A percentile compares a stretch with the other conserved stretches of the same genome.
phyloP scores from a whole-genome alignment of 2,888 invertebrate species.

The Caenorhabditis imperialis region DNA sequence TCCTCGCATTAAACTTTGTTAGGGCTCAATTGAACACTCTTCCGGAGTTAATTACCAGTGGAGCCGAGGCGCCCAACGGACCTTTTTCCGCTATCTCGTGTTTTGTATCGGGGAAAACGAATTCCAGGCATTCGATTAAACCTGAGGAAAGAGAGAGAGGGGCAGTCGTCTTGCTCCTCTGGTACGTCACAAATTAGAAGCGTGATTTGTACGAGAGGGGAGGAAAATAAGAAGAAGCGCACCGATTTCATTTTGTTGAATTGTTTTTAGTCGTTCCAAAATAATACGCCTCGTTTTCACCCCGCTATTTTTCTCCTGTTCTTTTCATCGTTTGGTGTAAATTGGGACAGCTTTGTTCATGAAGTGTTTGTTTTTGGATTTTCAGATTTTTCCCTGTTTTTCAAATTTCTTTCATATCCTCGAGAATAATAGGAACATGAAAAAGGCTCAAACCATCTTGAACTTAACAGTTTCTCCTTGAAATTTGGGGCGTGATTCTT shows the following conservation, averaged over 20 bases:
- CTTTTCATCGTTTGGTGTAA: not conserved
- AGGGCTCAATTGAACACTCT: constrained; percentile 31
- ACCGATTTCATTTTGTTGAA: constrained; percentile 22
- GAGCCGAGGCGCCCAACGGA: constrained; percentile 3
- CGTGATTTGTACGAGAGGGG: constrained; percentile 30
- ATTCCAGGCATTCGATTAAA: constrained; percentile 53
- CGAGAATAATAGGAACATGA: too few species aligned
- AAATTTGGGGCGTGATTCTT: too few species aligned
- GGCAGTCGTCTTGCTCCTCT: constrained; percentile 5
- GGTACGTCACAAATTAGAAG: constrained; percentile 48
- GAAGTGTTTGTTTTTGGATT: constrained; percentile 10
- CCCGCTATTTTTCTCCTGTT: too few species aligned
- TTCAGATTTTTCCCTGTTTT: not conserved
- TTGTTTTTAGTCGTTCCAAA: constrained; percentile 21
- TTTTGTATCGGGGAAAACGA: constrained; percentile 36
- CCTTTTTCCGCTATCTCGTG: constrained; percentile 4
- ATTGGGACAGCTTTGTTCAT: constrained; percentile 7
- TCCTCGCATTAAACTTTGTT: constrained; percentile 29
- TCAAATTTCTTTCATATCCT: not conserved
- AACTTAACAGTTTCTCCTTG: too few species aligned
- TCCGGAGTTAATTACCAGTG: constrained; percentile 26
- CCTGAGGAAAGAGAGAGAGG: constrained; percentile 20
- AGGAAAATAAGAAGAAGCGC: constrained; percentile 15
- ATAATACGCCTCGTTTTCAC: too few species aligned
- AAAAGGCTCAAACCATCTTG: too few species aligned